phyloP scores from a whole-genome alignment of 64 coral and sea anemone genomes.

The Stichodactyla helianthus region DNA sequence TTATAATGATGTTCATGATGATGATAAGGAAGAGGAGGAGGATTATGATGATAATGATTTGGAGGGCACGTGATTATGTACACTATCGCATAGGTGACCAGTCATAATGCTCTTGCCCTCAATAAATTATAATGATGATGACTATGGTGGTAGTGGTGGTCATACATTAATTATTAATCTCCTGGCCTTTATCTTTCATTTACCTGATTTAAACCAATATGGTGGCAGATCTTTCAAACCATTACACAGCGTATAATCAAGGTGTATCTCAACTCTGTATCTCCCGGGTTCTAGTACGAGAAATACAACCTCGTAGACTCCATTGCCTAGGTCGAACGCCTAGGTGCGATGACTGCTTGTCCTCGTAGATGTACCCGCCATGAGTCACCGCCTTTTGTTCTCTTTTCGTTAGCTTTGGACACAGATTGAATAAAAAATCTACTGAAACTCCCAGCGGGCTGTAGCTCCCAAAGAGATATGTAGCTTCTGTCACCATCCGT shows the following conservation, averaged over 20 bases:
- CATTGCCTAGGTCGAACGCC: constrained; percentile 46
- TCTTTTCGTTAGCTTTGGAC: constrained; percentile 2
- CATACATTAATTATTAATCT: too few relatives aligned
- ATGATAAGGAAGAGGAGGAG: too few relatives aligned
- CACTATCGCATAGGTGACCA: too few relatives aligned
- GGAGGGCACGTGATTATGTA: too few relatives aligned
- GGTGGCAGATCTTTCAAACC: constrained; percentile 31
- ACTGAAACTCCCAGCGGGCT: constrained; percentile 43
- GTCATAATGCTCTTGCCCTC: too few relatives aligned
- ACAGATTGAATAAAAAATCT: constrained; percentile 35
- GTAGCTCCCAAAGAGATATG: constrained; percentile 43
- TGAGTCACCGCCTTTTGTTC: constrained; percentile 37
- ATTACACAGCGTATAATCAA: constrained; percentile 58
- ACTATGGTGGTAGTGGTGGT: too few relatives aligned
- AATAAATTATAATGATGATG: too few relatives aligned
- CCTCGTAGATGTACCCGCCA: constrained; percentile 50
- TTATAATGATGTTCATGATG: too few relatives aligned
- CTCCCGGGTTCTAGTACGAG: constrained; percentile 41
- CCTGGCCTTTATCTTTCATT: background rate
- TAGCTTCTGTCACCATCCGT: constrained; percentile 37
- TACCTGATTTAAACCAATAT: constrained; percentile 61
- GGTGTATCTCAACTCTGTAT: constrained; percentile 32
- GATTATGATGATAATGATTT: too few relatives aligned
- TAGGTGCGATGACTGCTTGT: constrained; percentile 41
- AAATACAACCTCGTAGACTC: constrained; percentile 53